These are phyloP conservation scores for Rhynchophorus ferrugineus DNA, from an alignment of 1,140 invertebrate species.

Conservation along the genomic window DNA sequence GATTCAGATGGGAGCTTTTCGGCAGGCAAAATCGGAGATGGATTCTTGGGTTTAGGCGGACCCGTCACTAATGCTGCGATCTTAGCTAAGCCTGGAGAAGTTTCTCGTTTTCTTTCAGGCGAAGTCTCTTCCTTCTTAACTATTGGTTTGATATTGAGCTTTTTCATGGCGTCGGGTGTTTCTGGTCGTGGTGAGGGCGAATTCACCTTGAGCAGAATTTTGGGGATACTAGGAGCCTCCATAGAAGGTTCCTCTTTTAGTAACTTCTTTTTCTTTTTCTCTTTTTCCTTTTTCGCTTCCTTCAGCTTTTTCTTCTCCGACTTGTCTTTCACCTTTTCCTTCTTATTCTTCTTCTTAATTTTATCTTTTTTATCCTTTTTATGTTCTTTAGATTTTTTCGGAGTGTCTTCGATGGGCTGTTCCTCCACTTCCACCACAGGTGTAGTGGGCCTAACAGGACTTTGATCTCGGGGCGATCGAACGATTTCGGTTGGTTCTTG, in stretches of 20 bases:
- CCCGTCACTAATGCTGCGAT: slow-evolving; percentile 72
- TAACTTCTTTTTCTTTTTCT: slow-evolving; percentile 54
- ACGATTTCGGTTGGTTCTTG: slow-evolving; percentile 26
- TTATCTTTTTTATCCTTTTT: slow-evolving; percentile 69
- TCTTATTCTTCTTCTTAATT: slow-evolving; percentile 50
- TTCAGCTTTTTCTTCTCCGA: slow-evolving; percentile 49
- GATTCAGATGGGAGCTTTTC: slow-evolving; percentile 26
- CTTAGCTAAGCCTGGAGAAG: slow-evolving; percentile 64
- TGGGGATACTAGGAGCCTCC: slow-evolving; percentile 54
- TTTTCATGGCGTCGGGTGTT: slow-evolving; percentile 47
- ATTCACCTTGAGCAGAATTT: slow-evolving; percentile 71
- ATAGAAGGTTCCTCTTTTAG: slow-evolving; percentile 30
- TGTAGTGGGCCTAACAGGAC: slow-evolving; percentile 15
- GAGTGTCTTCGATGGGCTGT: slow-evolving; percentile 14
- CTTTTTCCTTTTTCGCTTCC: slow-evolving; percentile 54
- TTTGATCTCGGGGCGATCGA: slow-evolving; percentile 4
- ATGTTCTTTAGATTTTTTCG: slow-evolving; percentile 47
- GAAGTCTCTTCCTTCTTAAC: slow-evolving; percentile 49
- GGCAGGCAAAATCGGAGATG: slow-evolving; percentile 6
- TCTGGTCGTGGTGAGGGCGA: slow-evolving; percentile 57
- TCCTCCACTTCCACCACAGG: neutral
- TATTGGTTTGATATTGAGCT: slow-evolving; percentile 60
- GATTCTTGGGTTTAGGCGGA: slow-evolving; percentile 58
- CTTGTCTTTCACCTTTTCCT: slow-evolving; percentile 50
- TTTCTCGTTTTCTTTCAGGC: slow-evolving; percentile 45